A percentile compares a stretch with the other conserved stretches of the same genome.
phyloP scores from a whole-genome alignment of 1,140 invertebrate genomes.

The Drosophila watanabei region DNA sequence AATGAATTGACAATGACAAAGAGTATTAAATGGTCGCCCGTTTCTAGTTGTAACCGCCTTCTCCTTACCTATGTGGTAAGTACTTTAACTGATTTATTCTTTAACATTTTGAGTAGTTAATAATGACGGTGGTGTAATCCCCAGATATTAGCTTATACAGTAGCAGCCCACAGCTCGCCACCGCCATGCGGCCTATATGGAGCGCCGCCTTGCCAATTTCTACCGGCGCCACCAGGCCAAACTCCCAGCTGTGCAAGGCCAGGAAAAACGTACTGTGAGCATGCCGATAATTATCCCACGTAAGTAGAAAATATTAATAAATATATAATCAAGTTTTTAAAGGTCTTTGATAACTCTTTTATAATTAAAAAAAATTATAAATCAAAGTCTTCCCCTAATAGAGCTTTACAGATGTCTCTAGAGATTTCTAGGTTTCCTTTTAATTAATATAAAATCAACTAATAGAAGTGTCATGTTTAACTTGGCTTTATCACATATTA shows the following conservation, averaged over 20 bases:
- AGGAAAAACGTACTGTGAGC: constrained; percentile 93
- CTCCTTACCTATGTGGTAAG: constrained; percentile 82
- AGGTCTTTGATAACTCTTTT: neutral
- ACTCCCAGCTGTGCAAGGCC: constrained; percentile 92
- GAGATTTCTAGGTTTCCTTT: neutral
- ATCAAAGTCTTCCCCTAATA: too few relatives aligned
- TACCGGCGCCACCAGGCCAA: constrained; percentile 92
- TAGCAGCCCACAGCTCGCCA: constrained; percentile 65
- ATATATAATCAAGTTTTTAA: neutral
- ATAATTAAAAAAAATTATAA: neutral
- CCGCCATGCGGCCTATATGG: constrained; percentile 84
- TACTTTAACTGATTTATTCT: constrained; percentile 8
- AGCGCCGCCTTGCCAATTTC: constrained; percentile 87
- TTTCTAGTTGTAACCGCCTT: constrained; percentile 76
- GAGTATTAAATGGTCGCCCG: constrained; percentile 77
- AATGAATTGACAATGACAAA: constrained; percentile 85
- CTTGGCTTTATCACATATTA: neutral
- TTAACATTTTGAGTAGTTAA: too few relatives aligned
- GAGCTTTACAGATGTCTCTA: neutral
- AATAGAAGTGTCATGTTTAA: constrained; percentile 1
- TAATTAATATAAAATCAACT: neutral
- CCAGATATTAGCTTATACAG: constrained; percentile 83
- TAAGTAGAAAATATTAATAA: constrained; percentile 86
- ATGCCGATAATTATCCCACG: constrained; percentile 93
- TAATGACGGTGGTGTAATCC: too few relatives aligned